Conservation (phyloP, 2,797 vertebrate genomes). For the Scolopax rusticola region DNA sequence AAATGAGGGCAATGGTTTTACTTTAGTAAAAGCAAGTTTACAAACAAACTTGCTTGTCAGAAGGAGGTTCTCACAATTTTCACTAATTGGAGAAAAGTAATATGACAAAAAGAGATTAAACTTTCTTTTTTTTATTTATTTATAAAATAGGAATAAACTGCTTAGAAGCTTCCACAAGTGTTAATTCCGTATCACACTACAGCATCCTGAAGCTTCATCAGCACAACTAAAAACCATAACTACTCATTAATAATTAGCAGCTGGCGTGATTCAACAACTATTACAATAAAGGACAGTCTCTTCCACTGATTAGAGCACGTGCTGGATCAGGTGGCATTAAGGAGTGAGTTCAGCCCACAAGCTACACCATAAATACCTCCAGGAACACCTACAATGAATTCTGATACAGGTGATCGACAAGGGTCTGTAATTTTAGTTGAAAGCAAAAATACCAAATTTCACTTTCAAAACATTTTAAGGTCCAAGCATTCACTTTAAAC, state of each 20-base stretch:
- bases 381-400: not conserved
- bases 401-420: accelerated
- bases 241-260: not conserved
- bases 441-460: not conserved
- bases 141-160: not conserved
- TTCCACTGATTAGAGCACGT: not conserved
- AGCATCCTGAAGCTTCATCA: not conserved
- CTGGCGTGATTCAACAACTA: not conserved
- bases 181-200: too few species aligned
- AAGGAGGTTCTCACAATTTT: not conserved
- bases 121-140: not conserved
- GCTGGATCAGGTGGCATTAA: not conserved
- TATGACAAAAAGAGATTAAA: not conserved
- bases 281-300: not conserved
- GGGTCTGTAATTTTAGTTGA: not conserved
- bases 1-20: not conserved
- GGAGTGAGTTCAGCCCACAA: not conserved
- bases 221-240: accelerated
- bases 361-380: not conserved
- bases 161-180: not conserved
- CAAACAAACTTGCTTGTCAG: not conserved
- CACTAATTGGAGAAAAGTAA: not conserved
- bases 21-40: not conserved
- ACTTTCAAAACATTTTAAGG: not conserved
- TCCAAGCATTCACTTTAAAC: not conserved